These are phyloP conservation scores for Molorchus minor DNA, from an alignment of 2,888 invertebrate genomes.

Conservation along the genomic window DNA sequence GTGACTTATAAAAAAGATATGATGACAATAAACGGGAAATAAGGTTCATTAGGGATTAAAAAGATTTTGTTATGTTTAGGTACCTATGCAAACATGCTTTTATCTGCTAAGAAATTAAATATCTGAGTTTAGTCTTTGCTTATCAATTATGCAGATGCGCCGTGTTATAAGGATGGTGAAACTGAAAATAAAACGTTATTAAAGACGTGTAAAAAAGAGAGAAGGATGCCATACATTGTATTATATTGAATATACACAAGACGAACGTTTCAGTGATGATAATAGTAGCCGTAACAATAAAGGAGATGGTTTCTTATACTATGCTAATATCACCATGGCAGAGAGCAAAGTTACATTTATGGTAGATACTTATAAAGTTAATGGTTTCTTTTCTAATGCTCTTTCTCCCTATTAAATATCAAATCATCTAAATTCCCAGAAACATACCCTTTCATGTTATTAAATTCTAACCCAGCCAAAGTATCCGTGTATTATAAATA, in stretches of 20 bases:
- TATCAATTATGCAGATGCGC: background rate
- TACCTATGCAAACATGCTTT: too few relatives aligned
- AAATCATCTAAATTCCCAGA: background rate
- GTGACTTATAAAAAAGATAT: too few relatives aligned
- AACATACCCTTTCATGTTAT: background rate
- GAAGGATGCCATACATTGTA: constrained; percentile 27
- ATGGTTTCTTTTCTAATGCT: constrained; percentile 32
- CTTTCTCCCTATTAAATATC: constrained; percentile 28
- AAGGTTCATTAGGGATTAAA: background rate
- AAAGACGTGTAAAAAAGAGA: constrained; percentile 8
- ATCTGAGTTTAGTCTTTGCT: background rate
- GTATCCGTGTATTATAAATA: too few relatives aligned
- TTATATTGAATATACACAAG: constrained; percentile 34
- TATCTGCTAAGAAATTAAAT: too few relatives aligned
- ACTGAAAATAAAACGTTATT: constrained; percentile 9
- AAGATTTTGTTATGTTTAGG: background rate
- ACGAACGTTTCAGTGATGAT: constrained; percentile 31
- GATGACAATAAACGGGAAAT: background rate
- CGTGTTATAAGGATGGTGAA: constrained; percentile 1
- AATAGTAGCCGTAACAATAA: constrained; percentile 32
- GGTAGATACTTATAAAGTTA: constrained; percentile 30
- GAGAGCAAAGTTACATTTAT: constrained; percentile 31
- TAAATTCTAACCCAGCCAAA: background rate
- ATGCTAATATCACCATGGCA: constrained; percentile 34
- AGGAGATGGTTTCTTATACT: constrained; percentile 33